Conservation (phyloP, 2,888 invertebrate species). For the Stenichneumon culpator region DNA sequence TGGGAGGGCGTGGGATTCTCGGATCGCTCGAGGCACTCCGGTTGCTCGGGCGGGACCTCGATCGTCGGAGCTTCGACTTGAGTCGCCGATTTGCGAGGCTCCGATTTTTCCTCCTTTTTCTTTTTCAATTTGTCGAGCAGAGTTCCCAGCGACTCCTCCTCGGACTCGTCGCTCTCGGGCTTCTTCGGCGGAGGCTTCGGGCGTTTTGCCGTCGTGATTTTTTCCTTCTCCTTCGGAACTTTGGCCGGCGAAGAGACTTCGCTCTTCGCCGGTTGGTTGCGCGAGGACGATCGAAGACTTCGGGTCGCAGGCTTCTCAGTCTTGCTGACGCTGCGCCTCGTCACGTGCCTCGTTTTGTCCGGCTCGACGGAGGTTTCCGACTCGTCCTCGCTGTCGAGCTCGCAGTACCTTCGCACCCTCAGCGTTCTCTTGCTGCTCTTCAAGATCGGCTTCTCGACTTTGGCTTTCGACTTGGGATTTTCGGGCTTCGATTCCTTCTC, state of each 20-base stretch:
- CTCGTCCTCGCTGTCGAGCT: constrained; percentile 81
- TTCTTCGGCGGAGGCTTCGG: constrained; percentile 64
- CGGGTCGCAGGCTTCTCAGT: constrained; percentile 73
- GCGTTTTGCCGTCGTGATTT: constrained; percentile 55
- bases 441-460: constrained; percentile 70
- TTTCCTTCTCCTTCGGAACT: constrained; percentile 59
- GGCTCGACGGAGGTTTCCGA: constrained; percentile 79
- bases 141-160: constrained; percentile 87
- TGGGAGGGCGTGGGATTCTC: constrained; percentile 78
- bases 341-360: constrained; percentile 76
- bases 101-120: constrained; percentile 68
- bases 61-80: constrained; percentile 40
- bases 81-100: constrained; percentile 24
- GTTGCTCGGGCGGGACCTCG: constrained; percentile 48
- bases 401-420: constrained; percentile 79
- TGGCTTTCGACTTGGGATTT: constrained; percentile 49
- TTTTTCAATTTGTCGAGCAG: constrained; percentile 85
- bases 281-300: constrained; percentile 78
- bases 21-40: constrained; percentile 39
- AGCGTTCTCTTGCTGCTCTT: constrained; percentile 77
- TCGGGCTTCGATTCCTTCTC: constrained; percentile 56
- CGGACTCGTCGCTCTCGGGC: constrained; percentile 83
- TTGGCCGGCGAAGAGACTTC: constrained; percentile 53
- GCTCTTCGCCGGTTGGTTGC: constrained; percentile 70
- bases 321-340: constrained; percentile 75